These are phyloP conservation scores for Malurus leucopterus DNA, from an alignment of 2,797 vertebrate species.

Conservation along the genomic window DNA sequence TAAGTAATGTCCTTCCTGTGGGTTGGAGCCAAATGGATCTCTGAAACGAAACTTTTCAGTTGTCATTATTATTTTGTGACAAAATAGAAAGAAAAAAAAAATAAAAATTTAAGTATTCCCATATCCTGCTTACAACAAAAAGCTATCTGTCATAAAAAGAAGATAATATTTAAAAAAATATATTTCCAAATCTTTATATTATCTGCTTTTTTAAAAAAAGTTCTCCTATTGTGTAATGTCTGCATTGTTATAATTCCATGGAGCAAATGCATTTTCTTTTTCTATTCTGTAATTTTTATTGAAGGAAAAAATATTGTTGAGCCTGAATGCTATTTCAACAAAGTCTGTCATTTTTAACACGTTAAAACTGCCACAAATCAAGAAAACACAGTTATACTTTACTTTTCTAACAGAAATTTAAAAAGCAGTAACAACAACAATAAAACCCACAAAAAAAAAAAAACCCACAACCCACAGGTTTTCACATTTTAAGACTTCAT, in stretches of 20 bases:
- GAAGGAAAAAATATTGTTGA: not conserved
- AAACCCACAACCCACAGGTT: rapidly evolving
- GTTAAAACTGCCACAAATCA: not conserved
- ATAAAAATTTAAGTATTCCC: not conserved
- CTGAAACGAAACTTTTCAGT: not conserved
- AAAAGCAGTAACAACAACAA: rapidly evolving
- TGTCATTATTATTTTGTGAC: not conserved
- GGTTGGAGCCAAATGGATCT: not conserved
- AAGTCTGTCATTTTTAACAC: not conserved
- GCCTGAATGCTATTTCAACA: not conserved
- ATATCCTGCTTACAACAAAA: not conserved
- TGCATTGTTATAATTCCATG: not conserved
- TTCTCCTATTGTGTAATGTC: rapidly evolving
- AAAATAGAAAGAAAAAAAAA: not conserved
- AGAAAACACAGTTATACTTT: not conserved
- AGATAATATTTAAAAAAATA: rapidly evolving
- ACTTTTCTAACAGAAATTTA: not conserved
- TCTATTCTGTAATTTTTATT: not conserved
- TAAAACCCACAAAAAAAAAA: not conserved
- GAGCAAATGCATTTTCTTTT: rapidly evolving
- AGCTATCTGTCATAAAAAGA: not conserved
- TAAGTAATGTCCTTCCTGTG: not conserved
- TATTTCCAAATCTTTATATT: not conserved
- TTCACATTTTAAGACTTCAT: not conserved
- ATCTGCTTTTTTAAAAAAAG: not conserved